A percentile compares a stretch with the other conserved stretches of the same genome.
Conservation (phyloP, 2,797 vertebrate genomes). For the Arrhamphus sclerolepis region DNA sequence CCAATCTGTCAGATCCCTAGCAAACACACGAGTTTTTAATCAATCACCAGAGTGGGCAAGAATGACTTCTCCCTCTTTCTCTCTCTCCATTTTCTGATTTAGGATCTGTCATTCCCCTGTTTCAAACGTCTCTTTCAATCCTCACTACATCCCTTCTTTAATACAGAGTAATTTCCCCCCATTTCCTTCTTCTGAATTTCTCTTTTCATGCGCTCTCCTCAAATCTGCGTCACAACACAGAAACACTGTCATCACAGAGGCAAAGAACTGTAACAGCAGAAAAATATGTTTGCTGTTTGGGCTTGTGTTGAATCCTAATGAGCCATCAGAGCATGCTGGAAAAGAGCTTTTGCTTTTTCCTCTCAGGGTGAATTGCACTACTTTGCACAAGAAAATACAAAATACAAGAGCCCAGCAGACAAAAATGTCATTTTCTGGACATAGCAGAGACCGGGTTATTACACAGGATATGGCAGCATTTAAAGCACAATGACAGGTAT, state of each 20-base stretch:
- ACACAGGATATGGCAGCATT: slow-evolving; percentile 67
- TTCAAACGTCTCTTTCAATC: slow-evolving; percentile 22
- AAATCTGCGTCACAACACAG: slow-evolving; percentile 64
- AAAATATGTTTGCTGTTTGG: slow-evolving; percentile 78
- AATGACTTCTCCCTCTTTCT: slow-evolving; percentile 7
- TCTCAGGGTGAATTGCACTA: slow-evolving; percentile 73
- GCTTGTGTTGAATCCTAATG: slow-evolving; percentile 77
- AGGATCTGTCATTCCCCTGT: slow-evolving; percentile 19
- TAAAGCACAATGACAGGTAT: slow-evolving; percentile 59
- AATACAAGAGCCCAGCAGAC: slow-evolving; percentile 65
- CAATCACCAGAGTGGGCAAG: slow-evolving; percentile 26
- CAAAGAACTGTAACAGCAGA: slow-evolving; percentile 70
- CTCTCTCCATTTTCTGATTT: slow-evolving; percentile 2
- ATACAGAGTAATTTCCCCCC: slow-evolving; percentile 31
- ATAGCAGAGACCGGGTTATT: slow-evolving; percentile 66
- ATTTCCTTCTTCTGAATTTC: slow-evolving; percentile 19
- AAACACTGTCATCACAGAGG: slow-evolving; percentile 68
- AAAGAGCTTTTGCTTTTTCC: slow-evolving; percentile 59
- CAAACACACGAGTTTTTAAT: slow-evolving; percentile 42
- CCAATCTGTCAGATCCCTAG: slow-evolving; percentile 22
- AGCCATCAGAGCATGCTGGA: slow-evolving; percentile 70
- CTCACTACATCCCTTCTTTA: slow-evolving; percentile 23
- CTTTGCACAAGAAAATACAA: slow-evolving; percentile 59
- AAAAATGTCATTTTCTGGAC: slow-evolving; percentile 69
- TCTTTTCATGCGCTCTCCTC: slow-evolving; percentile 52